Evolutionary conservation across 2,113 vertebrate genomes (phyloP).

Genomic region (Hippocampus barbouri): DNA sequence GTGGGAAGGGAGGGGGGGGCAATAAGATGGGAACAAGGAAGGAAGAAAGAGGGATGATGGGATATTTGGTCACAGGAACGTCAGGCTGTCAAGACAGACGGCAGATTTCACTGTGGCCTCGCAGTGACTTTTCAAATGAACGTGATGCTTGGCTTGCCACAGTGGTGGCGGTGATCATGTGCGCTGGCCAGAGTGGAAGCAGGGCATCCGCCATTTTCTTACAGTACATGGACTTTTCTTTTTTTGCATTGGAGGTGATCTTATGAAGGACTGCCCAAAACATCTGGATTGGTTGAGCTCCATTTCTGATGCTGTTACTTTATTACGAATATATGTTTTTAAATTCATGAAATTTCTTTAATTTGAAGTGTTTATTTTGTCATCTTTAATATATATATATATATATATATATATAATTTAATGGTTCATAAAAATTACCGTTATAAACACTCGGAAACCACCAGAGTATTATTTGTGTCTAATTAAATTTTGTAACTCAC

Average conservation of each 20-base stretch:
- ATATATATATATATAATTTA: too few relatives aligned
- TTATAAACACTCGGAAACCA: too few relatives aligned
- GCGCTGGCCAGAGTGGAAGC: conserved; percentile 53
- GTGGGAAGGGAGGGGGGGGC: not conserved
- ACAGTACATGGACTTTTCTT: conserved; percentile 8
- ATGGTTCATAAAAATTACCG: too few relatives aligned
- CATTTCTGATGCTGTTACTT: not conserved
- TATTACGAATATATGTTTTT: too few relatives aligned
- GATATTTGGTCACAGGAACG: conserved; percentile 65
- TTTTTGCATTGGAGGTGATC: conserved; percentile 39
- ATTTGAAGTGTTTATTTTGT: too few relatives aligned
- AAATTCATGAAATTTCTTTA: too few relatives aligned
- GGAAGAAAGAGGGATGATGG: conserved; percentile 17
- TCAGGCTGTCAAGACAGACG: conserved; percentile 63
- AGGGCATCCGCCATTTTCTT: conserved; percentile 33
- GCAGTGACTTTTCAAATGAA: not conserved
- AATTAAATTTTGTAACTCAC: too few relatives aligned
- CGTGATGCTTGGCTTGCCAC: not conserved
- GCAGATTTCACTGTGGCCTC: conserved; percentile 71
- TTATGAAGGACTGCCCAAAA: not conserved
- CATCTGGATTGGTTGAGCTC: not conserved
- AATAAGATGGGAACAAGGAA: conserved; percentile 14
- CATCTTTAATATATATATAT: too few relatives aligned
- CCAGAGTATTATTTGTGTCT: too few relatives aligned
- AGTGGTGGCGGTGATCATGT: not conserved